A percentile compares a stretch with the other conserved stretches of the same genome.
These are phyloP conservation scores for Pharmacophagus antenor DNA, from an alignment of 2,888 invertebrate genomes.

Conservation along the genomic window DNA sequence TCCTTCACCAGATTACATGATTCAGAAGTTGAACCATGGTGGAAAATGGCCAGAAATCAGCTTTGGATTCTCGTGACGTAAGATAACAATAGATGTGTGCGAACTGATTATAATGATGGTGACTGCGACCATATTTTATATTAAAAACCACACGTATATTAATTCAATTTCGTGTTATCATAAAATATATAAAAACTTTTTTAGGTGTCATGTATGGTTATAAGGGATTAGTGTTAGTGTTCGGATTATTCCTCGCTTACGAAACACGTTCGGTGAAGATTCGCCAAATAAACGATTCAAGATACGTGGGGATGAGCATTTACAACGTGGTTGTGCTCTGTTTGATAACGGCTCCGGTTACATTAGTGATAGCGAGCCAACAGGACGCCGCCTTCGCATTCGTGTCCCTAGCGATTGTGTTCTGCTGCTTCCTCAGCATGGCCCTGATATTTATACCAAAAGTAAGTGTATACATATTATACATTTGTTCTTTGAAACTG, in stretches of 20 bases:
- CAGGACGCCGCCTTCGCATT: conserved; percentile 99
- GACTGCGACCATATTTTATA: too few relatives aligned
- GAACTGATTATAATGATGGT: too few relatives aligned
- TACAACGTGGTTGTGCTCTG: conserved; percentile 99
- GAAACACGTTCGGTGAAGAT: conserved; percentile 99
- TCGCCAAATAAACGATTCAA: conserved; percentile 97
- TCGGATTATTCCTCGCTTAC: conserved; percentile 98
- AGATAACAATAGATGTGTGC: too few relatives aligned
- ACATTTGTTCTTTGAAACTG: too few relatives aligned
- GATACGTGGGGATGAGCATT: conserved; percentile 99
- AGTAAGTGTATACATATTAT: conserved; percentile 75
- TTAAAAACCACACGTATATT: too few relatives aligned
- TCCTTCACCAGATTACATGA: too few relatives aligned
- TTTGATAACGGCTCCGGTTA: conserved; percentile 98
- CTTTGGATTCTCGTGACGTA: too few relatives aligned
- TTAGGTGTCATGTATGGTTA: conserved; percentile 96
- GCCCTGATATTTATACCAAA: conserved; percentile 99
- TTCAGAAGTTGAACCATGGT: too few relatives aligned
- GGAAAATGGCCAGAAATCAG: too few relatives aligned
- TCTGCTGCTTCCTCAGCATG: conserved; percentile 99
- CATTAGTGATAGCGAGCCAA: conserved; percentile 97
- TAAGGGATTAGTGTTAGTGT: conserved; percentile 97
- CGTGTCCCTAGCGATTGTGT: conserved; percentile 96
- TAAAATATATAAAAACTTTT: conserved; percentile 36
- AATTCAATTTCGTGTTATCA: too few relatives aligned